Evolutionary conservation across 2,888 invertebrate genomes (phyloP), one percentile per base, ranked within the genome.

Genomic region (Lymantria monacha): DNA sequence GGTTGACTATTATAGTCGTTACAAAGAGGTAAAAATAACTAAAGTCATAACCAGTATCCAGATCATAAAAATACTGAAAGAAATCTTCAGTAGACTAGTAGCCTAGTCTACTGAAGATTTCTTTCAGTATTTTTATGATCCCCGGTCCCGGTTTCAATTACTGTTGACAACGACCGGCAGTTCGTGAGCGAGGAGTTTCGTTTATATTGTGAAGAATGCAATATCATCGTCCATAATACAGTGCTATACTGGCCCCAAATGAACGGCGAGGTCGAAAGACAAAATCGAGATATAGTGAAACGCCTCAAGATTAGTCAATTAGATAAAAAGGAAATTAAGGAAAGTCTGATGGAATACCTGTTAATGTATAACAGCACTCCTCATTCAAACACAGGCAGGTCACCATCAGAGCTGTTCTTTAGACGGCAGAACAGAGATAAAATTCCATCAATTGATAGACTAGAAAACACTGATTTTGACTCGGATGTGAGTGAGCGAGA

Each of bases 321-420:
- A 0, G 48, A 62, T 22, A 62, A 48, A 11, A 42, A n/a, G 9
- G 36, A 59, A 13, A 59, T 48, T 51, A 53, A 57, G 47, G 64
- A 64, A 8, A 45, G 30, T 14, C 36, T 72, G 3, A 11, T 30
- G 0, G 46, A 66, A n/a, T 69, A 71, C 42, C 10, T 69, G 7
- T 53, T 44, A 0, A 70, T 66, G 69, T 66, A 75, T 48, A 51
- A 49, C 11, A 48, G 42, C 73, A 75, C 69, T 1, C 69, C 75
- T 9, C 75, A 75, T 48, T 38, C 53, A 7, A 63, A 67, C 0
- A 76, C 75, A 66, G 76, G 7, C 3, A 63, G 51, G 53, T 46
- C 64, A 7, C 69, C 69, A 0, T 36, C 66, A 13, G 65, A 69
- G 44, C 53, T 66, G 48, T 66, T 70, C 49, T 70, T 62, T 36